phyloP scores from a whole-genome alignment of 2,888 invertebrate species.

The Automeris io region DNA sequence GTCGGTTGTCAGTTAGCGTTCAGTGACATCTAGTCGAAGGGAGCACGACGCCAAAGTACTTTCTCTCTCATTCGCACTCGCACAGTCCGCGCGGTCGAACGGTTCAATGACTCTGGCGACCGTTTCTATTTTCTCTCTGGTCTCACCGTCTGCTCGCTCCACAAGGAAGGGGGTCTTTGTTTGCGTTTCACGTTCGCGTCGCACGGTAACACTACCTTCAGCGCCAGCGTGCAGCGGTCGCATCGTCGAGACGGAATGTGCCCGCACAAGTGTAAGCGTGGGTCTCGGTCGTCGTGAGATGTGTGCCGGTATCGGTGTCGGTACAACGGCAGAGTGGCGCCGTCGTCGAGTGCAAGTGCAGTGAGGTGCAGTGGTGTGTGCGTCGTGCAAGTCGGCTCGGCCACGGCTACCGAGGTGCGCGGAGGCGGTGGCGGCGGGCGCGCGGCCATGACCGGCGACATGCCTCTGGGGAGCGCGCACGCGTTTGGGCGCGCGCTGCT shows the following conservation, averaged over 20 bases:
- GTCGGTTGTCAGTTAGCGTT: slow-evolving; percentile 9
- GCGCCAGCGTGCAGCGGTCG: too few relatives aligned
- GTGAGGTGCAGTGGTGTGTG: slow-evolving; percentile 72
- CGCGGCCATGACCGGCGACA: slow-evolving; percentile 74
- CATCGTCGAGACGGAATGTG: slow-evolving; percentile 72
- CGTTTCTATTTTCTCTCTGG: slow-evolving; percentile 78
- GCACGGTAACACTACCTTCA: slow-evolving; percentile 67
- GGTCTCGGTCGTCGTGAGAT: slow-evolving; percentile 71
- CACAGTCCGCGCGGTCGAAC: slow-evolving; percentile 48
- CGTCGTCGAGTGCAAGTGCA: slow-evolving; percentile 70
- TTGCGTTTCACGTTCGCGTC: slow-evolving; percentile 74
- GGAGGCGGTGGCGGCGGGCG: slow-evolving; percentile 68
- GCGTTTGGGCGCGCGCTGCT: slow-evolving; percentile 71
- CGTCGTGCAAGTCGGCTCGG: slow-evolving; percentile 60
- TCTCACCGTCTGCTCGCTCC: slow-evolving; percentile 65
- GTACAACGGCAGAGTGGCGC: slow-evolving; percentile 72
- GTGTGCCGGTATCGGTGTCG: slow-evolving; percentile 64
- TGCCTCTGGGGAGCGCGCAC: slow-evolving; percentile 75
- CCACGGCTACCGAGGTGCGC: slow-evolving; percentile 68
- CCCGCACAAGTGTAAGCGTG: slow-evolving; percentile 71
- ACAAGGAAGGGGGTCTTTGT: slow-evolving; percentile 71
- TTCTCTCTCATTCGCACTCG: slow-evolving; percentile 63
- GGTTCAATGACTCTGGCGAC: slow-evolving; percentile 76
- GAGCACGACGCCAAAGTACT: slow-evolving; percentile 14
- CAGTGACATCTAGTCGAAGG: slow-evolving; percentile 45